Evolutionary conservation across 2,888 invertebrate species (phyloP).

Genomic region (Neoitamus cyanurus): DNA sequence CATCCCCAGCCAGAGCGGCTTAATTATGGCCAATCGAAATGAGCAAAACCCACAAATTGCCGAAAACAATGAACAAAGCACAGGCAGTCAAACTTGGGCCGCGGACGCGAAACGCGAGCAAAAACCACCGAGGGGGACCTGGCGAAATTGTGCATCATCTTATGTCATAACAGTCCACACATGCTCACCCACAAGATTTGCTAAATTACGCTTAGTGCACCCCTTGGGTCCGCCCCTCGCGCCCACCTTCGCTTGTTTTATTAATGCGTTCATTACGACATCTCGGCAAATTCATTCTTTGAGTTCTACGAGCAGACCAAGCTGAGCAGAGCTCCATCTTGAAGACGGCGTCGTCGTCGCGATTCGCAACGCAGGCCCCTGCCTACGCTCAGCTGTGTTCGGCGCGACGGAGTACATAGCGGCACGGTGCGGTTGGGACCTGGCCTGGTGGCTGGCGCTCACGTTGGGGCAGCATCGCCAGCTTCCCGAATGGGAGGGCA

Average conservation of each 20-base stretch:
- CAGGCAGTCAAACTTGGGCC: not conserved
- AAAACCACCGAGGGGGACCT: not conserved
- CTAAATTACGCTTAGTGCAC: not conserved
- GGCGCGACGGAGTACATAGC: not conserved
- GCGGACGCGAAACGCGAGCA: not conserved
- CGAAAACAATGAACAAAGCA: conserved; percentile 2
- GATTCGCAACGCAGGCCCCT: not conserved
- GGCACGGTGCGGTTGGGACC: not conserved
- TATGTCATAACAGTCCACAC: not conserved
- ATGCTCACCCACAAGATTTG: not conserved
- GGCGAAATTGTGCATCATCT: not conserved
- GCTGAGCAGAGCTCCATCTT: not conserved
- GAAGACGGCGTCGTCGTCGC: not conserved
- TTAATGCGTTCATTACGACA: not conserved
- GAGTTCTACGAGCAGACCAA: not conserved
- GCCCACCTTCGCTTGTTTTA: not conserved
- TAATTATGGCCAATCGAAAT: not conserved
- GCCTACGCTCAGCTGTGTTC: not conserved
- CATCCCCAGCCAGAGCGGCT: not conserved
- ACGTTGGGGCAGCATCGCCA: not conserved
- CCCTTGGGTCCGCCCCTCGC: not conserved
- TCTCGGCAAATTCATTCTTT: not conserved
- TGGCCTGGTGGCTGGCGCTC: not conserved
- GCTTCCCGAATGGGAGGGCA: not conserved
- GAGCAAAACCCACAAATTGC: conserved; percentile 12